These are phyloP conservation scores for Hylaeus anthracinus DNA, from an alignment of 1,140 invertebrate genomes.

Conservation along the genomic window DNA sequence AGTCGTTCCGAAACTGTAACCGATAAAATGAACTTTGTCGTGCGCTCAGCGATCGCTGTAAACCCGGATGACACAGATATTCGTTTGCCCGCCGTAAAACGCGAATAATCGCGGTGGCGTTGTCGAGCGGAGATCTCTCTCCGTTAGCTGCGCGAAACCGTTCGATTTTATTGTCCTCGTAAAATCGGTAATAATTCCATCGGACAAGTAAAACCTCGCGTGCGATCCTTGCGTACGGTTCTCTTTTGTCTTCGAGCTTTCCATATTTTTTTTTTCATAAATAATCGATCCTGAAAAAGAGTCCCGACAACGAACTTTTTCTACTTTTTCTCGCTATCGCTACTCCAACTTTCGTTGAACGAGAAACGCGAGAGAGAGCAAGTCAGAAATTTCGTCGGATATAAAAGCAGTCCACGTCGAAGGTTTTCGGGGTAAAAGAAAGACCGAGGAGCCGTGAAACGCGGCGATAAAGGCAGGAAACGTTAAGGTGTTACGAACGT, in stretches of 20 bases:
- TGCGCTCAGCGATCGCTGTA: background rate
- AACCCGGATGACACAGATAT: background rate
- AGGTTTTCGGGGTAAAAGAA: too few species aligned
- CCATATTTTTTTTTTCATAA: too few species aligned
- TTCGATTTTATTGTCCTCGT: conserved; percentile 1
- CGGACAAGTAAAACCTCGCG: background rate
- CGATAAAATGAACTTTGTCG: conserved; percentile 1
- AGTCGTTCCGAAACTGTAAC: background rate
- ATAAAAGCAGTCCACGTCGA: too few species aligned
- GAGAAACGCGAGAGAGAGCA: too few species aligned
- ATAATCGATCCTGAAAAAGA: too few species aligned
- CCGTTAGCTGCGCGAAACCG: background rate
- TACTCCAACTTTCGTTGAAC: too few species aligned
- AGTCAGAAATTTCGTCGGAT: too few species aligned
- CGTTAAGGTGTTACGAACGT: too few species aligned
- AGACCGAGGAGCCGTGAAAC: background rate
- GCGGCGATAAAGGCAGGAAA: background rate
- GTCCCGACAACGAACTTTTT: too few species aligned
- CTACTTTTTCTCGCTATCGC: too few species aligned
- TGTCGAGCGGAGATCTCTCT: background rate
- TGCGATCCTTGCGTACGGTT: background rate
- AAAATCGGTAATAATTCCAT: background rate
- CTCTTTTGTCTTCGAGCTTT: too few species aligned
- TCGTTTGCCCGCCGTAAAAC: background rate
- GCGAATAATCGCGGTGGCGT: conserved; percentile 9